These are phyloP conservation scores for Harpalus rufipes DNA, from an alignment of 2,888 invertebrate species.

Conservation along the genomic window DNA sequence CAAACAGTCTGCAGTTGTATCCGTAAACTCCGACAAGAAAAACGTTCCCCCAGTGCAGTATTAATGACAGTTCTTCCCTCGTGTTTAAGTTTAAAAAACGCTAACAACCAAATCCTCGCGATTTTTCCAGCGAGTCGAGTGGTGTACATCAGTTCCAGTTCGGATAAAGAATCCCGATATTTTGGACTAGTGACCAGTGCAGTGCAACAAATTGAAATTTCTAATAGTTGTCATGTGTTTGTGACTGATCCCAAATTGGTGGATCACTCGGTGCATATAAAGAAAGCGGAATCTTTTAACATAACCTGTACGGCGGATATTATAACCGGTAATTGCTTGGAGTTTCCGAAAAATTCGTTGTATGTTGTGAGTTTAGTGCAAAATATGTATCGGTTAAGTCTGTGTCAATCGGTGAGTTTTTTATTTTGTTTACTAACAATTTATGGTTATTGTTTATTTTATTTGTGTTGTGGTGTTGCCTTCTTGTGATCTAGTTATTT, in stretches of 20 bases:
- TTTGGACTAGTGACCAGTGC: slow-evolving; percentile 95
- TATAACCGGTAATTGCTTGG: slow-evolving; percentile 88
- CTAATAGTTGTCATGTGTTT: slow-evolving; percentile 96
- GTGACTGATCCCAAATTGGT: slow-evolving; percentile 93
- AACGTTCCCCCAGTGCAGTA: slow-evolving; percentile 91
- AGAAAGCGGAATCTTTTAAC: slow-evolving; percentile 90
- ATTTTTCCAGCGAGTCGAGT: slow-evolving; percentile 92
- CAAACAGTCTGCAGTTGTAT: slow-evolving; percentile 93
- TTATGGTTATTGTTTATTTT: no score
- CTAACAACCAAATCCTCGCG: slow-evolving; percentile 88
- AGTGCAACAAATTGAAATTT: slow-evolving; percentile 80
- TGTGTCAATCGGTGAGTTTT: slow-evolving; percentile 66
- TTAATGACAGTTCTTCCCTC: slow-evolving; percentile 91
- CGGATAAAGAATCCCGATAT: slow-evolving; percentile 93
- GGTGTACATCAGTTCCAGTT: slow-evolving; percentile 92
- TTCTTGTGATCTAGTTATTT: no score
- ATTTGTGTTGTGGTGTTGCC: no score
- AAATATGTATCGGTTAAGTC: slow-evolving; percentile 85
- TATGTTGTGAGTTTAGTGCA: slow-evolving; percentile 86
- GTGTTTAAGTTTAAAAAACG: slow-evolving; percentile 88
- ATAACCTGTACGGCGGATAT: slow-evolving; percentile 90
- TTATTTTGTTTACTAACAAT: no score
- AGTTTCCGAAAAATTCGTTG: slow-evolving; percentile 93
- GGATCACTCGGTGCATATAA: slow-evolving; percentile 88
- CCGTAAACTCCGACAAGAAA: slow-evolving; percentile 91